A percentile compares a stretch with the other conserved stretches of the same genome.
Conservation (phyloP, 2,888 invertebrate genomes). For the Cryptocephalus moraei region DNA sequence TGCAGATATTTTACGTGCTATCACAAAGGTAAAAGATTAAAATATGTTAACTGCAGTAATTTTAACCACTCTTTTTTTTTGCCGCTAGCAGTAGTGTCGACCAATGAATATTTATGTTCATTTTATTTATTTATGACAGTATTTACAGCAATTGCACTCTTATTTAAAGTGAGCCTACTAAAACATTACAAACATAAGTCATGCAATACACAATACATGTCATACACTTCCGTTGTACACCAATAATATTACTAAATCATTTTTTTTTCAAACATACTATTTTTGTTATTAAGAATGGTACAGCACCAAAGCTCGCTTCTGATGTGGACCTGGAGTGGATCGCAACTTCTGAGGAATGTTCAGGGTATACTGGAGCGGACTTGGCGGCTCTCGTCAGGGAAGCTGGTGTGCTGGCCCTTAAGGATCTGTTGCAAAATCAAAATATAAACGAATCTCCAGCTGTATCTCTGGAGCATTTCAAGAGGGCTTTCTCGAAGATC, state of each 20-base stretch:
- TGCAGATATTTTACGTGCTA: constrained; percentile 75
- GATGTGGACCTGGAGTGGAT: constrained; percentile 69
- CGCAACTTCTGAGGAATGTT: constrained; percentile 53
- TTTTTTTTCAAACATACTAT: constrained; percentile 5
- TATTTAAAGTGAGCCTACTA: no score
- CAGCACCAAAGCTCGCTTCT: constrained; percentile 60
- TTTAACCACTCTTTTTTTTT: no score
- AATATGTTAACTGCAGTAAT: no score
- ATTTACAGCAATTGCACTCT: no score
- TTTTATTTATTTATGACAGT: no score
- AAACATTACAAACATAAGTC: no score
- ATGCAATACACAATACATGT: no score
- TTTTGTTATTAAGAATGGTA: constrained; percentile 53
- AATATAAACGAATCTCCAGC: constrained; percentile 39
- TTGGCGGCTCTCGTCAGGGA: constrained; percentile 81
- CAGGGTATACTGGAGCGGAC: constrained; percentile 91
- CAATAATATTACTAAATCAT: constrained; percentile 2
- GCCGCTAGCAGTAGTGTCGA: no score
- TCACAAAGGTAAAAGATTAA: constrained; percentile 61
- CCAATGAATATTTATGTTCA: no score
- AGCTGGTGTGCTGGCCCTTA: constrained; percentile 71
- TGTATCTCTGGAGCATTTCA: constrained; percentile 63
- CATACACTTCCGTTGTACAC: no score
- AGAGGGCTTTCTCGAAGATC: constrained; percentile 64
- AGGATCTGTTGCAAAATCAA: constrained; percentile 52